Conservation (phyloP, 2,113 vertebrate genomes). For the Tetraodon nigroviridis region DNA sequence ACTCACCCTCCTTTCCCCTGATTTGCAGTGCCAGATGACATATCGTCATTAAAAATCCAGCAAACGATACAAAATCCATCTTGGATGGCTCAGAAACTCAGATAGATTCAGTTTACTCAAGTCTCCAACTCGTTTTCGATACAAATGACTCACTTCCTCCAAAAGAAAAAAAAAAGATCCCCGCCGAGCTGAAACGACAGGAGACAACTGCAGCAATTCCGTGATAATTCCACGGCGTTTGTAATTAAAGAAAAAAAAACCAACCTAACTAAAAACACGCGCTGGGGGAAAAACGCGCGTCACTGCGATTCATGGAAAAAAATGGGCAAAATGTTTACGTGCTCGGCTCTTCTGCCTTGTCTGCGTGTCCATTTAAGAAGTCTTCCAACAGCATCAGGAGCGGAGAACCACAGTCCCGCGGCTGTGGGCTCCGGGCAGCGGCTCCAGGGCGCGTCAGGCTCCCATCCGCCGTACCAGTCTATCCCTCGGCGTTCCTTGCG, state of each 20-base stretch:
- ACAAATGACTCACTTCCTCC: not conserved
- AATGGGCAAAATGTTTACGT: not conserved
- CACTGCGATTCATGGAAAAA: conserved; percentile 35
- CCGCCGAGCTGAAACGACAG: not conserved
- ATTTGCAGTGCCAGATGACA: conserved; percentile 71
- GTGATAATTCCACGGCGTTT: conserved; percentile 38
- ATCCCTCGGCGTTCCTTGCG: conserved; percentile 28
- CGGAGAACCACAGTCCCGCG: conserved; percentile 37
- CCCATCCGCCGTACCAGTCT: conserved; percentile 5
- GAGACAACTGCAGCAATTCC: conserved; percentile 5
- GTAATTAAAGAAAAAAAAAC: too few species aligned
- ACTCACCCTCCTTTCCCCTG: conserved; percentile 81
- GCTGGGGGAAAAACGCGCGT: not conserved
- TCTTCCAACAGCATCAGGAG: conserved; percentile 13
- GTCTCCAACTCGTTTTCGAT: not conserved
- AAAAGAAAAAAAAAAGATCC: not conserved
- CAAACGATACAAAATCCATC: conserved; percentile 82
- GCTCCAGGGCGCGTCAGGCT: conserved; percentile 30
- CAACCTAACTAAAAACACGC: conserved; percentile 44
- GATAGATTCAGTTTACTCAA: conserved; percentile 1
- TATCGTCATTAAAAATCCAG: conserved; percentile 78
- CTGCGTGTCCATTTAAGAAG: conserved; percentile 21
- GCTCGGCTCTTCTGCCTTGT: not conserved
- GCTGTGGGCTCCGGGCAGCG: conserved; percentile 23
- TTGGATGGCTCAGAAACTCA: conserved; percentile 48